phyloP scores from a whole-genome alignment of 2,888 invertebrate genomes.

The Sabatieria punctata region DNA sequence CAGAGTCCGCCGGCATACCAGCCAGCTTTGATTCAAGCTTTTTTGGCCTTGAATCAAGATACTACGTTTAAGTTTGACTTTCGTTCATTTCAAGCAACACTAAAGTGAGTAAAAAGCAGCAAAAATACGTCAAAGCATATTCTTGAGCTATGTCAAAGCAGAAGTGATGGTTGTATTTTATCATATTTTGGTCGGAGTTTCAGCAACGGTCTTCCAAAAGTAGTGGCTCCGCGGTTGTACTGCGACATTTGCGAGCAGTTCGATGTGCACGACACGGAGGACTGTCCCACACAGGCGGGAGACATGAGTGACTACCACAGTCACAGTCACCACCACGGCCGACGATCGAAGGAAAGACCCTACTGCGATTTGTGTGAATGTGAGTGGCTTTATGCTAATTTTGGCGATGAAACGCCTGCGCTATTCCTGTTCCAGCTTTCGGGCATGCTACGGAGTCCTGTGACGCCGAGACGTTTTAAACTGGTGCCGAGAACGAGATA shows the following conservation, averaged over 20 bases:
- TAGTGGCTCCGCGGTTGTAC: constrained; percentile 57
- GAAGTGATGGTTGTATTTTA: no score
- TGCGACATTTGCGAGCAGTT: constrained; percentile 96
- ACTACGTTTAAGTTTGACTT: no score
- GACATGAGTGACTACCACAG: constrained; percentile 31
- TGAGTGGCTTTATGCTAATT: constrained; percentile 26
- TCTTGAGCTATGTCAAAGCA: no score
- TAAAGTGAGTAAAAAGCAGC: no score
- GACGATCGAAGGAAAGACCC: constrained; percentile 42
- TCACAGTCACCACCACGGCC: constrained; percentile 38
- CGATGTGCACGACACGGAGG: constrained; percentile 90
- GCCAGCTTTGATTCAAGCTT: no score
- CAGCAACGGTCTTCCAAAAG: constrained; percentile 15
- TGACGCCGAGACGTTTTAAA: constrained; percentile 9
- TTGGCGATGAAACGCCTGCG: neutral
- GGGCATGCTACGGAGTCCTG: constrained; percentile 13
- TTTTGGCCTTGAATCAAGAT: no score
- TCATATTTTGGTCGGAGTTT: no score
- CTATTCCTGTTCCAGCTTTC: constrained; percentile 10
- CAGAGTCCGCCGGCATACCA: neutral
- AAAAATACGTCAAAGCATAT: no score
- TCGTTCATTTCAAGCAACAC: no score
- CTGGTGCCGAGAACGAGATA: no score
- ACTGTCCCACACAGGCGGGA: constrained; percentile 49
- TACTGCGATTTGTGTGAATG: constrained; percentile 88